Percentiles rank a stretch among this genome's conserved stretches.
phyloP scores from a whole-genome alignment of 2,113 vertebrate genomes.

The Eulacestoma nigropectus region DNA sequence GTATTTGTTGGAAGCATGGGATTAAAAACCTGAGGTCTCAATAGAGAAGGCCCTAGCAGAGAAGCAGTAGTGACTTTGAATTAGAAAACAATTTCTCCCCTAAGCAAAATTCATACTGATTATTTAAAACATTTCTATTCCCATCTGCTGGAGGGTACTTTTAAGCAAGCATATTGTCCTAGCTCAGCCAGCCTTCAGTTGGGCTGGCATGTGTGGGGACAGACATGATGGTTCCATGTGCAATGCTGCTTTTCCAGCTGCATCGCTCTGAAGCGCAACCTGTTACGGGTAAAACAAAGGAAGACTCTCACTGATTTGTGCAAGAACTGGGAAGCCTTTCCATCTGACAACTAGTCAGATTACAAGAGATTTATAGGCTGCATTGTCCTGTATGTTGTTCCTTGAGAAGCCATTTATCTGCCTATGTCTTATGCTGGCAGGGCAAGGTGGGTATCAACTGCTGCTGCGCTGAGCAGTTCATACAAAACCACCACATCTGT shows the following conservation, averaged over 20 bases:
- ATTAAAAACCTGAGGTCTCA: background rate
- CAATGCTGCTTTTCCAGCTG: background rate
- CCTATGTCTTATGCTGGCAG: background rate
- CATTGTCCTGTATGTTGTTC: background rate
- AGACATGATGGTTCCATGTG: background rate
- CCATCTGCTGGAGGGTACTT: background rate
- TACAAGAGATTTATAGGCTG: background rate
- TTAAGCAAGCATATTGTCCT: background rate
- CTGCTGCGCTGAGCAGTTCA: background rate
- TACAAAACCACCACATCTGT: background rate
- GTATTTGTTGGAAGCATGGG: background rate
- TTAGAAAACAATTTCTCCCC: background rate
- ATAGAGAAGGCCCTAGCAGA: background rate
- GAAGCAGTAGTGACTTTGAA: background rate
- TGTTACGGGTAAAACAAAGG: background rate
- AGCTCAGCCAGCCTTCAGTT: background rate
- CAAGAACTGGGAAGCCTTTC: background rate
- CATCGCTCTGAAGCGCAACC: accelerated
- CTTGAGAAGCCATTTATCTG: background rate
- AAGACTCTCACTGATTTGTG: background rate
- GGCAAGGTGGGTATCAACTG: background rate
- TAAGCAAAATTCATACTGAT: background rate
- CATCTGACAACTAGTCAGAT: background rate
- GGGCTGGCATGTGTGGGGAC: background rate
- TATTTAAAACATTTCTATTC: background rate